Evolutionary conservation across 2,797 vertebrate species (phyloP), one percentile per base, ranked within the genome.

Genomic region (Sebastes variabilis): DNA sequence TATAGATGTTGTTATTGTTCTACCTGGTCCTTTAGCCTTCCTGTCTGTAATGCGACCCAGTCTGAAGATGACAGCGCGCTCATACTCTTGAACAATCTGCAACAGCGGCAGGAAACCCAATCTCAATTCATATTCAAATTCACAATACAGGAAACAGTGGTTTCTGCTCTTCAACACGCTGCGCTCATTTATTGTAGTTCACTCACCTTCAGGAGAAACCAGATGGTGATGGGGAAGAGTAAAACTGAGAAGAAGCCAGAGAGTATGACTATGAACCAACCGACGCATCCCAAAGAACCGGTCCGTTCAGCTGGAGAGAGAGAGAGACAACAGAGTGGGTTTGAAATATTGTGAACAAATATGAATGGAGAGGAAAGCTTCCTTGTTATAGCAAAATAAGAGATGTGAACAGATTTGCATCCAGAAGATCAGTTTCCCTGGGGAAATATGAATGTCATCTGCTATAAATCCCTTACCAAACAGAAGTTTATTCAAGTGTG

Each of bases 201-300:
- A 52, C 70, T 94, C 93, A 98, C 97, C 97, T 97, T 99, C 25
- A 97, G 38, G 84, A 96, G 96, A 56, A 96, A 90, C 95, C 97
- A 98, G 87, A 97, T 89, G 46, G 97, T 97, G 83, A 99, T 0
- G 1, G 97, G 97, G 79, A 97, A 97, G 2, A 96, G 93, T 3
- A 93, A 1, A 12, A 94, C 0, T 16, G 94, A 83, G n/a, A 98
- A 90, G 4, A 97, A 1, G 20, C 94, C 91, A 5, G 97, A 96
- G 5, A 98, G 2, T 2, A 87, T 92, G 82, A 97, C 89, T 2
- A 99, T 82, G 46, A 96, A 20, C 97, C 96, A 97, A 20, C 96
- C 97, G 10, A 95, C 81, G 10, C 91, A 93, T 29, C 97, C 97
- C 65, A 97, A 88, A 79, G 90, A 70, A 6, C 92, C 94, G 0